Conservation (phyloP, 2,888 invertebrate species). For the Macrophya annulata region DNA sequence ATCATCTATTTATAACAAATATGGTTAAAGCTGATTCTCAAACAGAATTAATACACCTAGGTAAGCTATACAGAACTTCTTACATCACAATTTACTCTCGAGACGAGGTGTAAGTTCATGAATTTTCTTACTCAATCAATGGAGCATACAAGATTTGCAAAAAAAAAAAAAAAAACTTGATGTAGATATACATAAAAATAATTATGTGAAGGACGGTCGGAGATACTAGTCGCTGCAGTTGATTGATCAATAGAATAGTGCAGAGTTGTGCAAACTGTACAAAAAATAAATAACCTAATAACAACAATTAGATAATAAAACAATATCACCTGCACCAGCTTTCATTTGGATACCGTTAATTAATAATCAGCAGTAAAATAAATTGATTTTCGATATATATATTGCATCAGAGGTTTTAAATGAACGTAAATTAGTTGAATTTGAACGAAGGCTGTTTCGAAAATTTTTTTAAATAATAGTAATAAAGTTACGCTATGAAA, state of each 20-base stretch:
- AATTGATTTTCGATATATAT: neutral
- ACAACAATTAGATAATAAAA: neutral
- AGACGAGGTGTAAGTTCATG: slow-evolving; percentile 4
- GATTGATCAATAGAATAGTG: slow-evolving; percentile 25
- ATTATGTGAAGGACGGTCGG: slow-evolving; percentile 38
- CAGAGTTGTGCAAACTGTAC: neutral
- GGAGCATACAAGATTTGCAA: neutral
- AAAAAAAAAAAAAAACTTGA: neutral
- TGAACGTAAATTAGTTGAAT: neutral
- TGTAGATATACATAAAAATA: neutral
- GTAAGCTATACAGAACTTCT: neutral
- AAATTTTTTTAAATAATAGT: neutral
- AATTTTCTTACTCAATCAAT: slow-evolving; percentile 39
- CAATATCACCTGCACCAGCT: neutral
- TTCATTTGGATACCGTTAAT: neutral
- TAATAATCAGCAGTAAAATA: neutral
- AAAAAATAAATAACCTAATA: neutral
- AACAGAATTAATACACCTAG: neutral
- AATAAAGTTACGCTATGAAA: neutral
- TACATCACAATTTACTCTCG: neutral
- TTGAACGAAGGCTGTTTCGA: neutral
- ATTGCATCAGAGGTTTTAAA: too few species aligned
- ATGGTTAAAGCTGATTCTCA: neutral
- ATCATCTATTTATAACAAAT: neutral
- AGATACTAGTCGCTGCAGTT: neutral